A percentile compares a stretch with the other conserved stretches of the same genome.
Conservation (phyloP, 1,140 invertebrate genomes). For the Drosophila suzukii region DNA sequence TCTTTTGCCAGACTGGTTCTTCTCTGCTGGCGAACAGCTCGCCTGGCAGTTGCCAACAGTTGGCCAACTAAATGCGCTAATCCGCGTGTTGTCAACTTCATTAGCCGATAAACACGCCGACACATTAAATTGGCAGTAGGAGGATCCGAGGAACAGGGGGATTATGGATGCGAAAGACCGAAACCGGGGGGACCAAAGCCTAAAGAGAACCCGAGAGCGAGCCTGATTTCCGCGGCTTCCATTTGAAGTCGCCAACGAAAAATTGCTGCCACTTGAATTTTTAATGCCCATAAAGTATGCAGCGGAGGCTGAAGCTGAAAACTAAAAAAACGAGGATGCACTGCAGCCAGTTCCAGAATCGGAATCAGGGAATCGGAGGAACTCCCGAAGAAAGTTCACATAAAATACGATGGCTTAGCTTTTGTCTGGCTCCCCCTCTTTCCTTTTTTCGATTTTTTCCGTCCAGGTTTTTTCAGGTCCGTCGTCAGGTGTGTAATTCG, state of each 20-base stretch:
- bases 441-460: not conserved
- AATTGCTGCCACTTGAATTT: constrained; percentile 84
- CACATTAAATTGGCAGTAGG: constrained; percentile 78
- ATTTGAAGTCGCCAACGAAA: constrained; percentile 84
- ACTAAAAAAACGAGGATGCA: constrained; percentile 53
- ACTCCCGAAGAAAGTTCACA: constrained; percentile 76
- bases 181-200: not conserved
- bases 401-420: constrained; percentile 79
- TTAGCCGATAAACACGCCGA: constrained; percentile 85
- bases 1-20: constrained; percentile 17
- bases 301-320: constrained; percentile 31
- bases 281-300: constrained; percentile 84
- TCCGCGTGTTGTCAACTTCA: constrained; percentile 85
- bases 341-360: constrained; percentile 43
- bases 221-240: constrained; percentile 60
- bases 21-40: not conserved
- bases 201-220: constrained; percentile 8
- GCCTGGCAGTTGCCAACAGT: constrained; percentile 57
- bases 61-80: constrained; percentile 83
- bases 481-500: constrained; percentile 84
- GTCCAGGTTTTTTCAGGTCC: constrained; percentile 26
- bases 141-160: constrained; percentile 12
- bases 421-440: constrained; percentile 59
- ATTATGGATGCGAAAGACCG: constrained; percentile 27
- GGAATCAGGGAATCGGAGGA: constrained; percentile 17